Conservation (phyloP, 2,113 vertebrate genomes). For the Neopipo cinnamomea region DNA sequence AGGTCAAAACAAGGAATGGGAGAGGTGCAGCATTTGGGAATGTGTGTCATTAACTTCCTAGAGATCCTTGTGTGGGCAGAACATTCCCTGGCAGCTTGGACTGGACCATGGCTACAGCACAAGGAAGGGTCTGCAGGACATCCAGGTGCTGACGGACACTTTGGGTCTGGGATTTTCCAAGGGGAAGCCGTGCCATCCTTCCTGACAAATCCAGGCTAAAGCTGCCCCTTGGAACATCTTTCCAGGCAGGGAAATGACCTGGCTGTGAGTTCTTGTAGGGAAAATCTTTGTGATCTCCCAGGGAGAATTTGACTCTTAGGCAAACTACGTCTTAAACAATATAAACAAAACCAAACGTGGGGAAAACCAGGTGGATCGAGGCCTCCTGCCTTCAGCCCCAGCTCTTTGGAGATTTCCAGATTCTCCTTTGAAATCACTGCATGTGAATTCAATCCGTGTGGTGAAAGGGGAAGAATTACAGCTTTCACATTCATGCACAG, state of each 20-base stretch:
- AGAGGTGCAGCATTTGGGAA: not conserved
- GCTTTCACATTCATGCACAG: conserved; percentile 72
- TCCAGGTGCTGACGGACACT: not conserved
- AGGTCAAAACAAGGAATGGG: not conserved
- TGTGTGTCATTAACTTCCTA: not conserved
- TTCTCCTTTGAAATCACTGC: conserved; percentile 65
- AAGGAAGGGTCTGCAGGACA: not conserved
- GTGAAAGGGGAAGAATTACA: conserved; percentile 76
- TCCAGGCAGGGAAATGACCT: not conserved
- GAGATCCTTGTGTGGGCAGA: not conserved
- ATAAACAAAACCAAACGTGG: not conserved
- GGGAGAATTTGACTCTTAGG: not conserved
- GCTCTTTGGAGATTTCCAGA: conserved; percentile 55
- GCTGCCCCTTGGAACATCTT: not conserved
- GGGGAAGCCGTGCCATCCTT: not conserved
- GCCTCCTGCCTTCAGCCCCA: not conserved
- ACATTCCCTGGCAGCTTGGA: too few species aligned
- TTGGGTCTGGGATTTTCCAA: not conserved
- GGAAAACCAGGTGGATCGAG: not conserved
- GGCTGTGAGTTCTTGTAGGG: accelerated
- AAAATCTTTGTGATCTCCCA: not conserved
- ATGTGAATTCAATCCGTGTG: conserved; percentile 60
- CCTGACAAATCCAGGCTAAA: not conserved
- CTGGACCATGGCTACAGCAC: accelerated
- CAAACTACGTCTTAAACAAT: not conserved